Conservation (phyloP, 1,140 invertebrate genomes). For the Heliconius eleuchia region DNA sequence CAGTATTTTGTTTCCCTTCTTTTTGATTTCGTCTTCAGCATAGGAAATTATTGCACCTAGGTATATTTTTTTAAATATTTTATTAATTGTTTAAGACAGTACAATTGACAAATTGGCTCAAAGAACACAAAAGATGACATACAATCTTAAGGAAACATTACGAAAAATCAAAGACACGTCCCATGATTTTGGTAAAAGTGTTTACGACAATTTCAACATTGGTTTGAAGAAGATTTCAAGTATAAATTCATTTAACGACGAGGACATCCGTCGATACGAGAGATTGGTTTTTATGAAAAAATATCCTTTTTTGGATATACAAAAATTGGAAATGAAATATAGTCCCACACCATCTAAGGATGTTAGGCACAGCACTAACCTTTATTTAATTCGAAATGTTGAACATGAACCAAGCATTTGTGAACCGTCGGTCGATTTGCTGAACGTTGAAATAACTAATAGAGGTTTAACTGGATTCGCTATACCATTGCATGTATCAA, state of each 20-base stretch:
- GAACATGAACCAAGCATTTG: constrained; percentile 52
- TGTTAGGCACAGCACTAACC: constrained; percentile 50
- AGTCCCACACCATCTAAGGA: constrained; percentile 54
- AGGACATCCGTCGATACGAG: constrained; percentile 63
- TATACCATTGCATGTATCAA: constrained; percentile 54
- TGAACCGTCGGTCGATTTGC: constrained; percentile 53
- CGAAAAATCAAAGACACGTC: constrained; percentile 54
- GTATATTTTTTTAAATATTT: neutral
- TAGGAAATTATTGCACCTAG: neutral
- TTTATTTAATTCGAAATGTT: constrained; percentile 40
- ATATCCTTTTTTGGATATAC: constrained; percentile 68
- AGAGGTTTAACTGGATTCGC: constrained; percentile 68
- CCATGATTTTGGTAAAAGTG: constrained; percentile 48
- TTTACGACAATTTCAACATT: constrained; percentile 42
- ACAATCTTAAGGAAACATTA: constrained; percentile 45
- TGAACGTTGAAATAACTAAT: constrained; percentile 69
- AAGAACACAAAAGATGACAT: constrained; percentile 53
- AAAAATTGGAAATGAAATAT: constrained; percentile 64
- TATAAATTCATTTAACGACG: constrained; percentile 49
- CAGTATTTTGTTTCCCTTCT: too few relatives aligned
- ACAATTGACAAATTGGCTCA: neutral
- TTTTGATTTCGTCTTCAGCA: neutral
- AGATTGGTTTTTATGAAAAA: constrained; percentile 74
- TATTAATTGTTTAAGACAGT: constrained; percentile 21
- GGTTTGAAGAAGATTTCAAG: constrained; percentile 35